A percentile compares a stretch with the other conserved stretches of the same genome.
phyloP scores from a whole-genome alignment of 1,140 invertebrate genomes.

The Colletes gigas region DNA sequence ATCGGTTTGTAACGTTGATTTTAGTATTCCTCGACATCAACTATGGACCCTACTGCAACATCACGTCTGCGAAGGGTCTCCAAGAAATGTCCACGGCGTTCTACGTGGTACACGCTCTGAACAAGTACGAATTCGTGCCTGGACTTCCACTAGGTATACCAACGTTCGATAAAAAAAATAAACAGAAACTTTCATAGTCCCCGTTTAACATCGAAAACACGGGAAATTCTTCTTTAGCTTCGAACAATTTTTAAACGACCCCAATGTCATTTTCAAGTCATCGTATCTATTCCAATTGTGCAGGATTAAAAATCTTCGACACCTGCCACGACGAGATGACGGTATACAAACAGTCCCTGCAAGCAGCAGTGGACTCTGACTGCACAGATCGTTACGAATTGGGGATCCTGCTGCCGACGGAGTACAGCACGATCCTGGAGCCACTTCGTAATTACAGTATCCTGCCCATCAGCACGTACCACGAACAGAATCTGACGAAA shows the following conservation, averaged over 20 bases:
- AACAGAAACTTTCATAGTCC: too few relatives aligned
- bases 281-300: neutral
- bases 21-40: slow-evolving; percentile 78
- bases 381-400: slow-evolving; percentile 72
- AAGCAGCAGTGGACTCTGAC: slow-evolving; percentile 66
- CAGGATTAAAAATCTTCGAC: slow-evolving; percentile 75
- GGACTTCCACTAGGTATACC: slow-evolving; percentile 75
- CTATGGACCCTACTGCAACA: slow-evolving; percentile 78
- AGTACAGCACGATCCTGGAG: slow-evolving; percentile 63
- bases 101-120: slow-evolving; percentile 74
- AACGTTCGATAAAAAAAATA: neutral
- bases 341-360: slow-evolving; percentile 72
- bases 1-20: neutral
- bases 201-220: too few relatives aligned
- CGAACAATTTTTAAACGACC: too few relatives aligned
- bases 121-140: slow-evolving; percentile 76
- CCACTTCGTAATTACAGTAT: slow-evolving; percentile 70
- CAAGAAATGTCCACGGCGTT: slow-evolving; percentile 76
- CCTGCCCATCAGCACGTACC: slow-evolving; percentile 69
- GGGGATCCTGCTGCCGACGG: slow-evolving; percentile 69
- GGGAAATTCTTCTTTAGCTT: too few relatives aligned
- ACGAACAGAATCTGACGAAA: slow-evolving; percentile 66
- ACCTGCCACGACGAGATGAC: slow-evolving; percentile 73
- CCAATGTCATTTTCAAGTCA: neutral
- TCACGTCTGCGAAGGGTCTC: slow-evolving; percentile 71